Percentiles rank a stretch among this genome's conserved stretches.
These are phyloP conservation scores for Sakesphorus luctuosus DNA, from an alignment of 2,113 vertebrate genomes.

Conservation along the genomic window DNA sequence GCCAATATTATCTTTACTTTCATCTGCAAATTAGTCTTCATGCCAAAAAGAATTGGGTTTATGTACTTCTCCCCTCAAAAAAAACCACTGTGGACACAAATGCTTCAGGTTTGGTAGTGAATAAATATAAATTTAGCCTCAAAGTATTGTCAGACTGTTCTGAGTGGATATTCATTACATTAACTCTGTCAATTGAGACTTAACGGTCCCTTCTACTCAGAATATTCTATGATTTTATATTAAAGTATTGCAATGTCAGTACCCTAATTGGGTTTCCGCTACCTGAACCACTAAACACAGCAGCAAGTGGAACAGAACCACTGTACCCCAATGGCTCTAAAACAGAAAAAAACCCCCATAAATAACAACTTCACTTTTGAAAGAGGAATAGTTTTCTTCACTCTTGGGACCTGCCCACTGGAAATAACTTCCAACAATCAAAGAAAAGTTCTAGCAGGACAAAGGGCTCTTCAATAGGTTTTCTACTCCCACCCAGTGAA, in stretches of 20 bases:
- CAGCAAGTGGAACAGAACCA: neutral
- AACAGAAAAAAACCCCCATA: neutral
- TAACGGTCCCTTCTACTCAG: neutral
- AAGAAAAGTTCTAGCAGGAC: neutral
- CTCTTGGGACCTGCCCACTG: neutral
- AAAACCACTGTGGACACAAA: neutral
- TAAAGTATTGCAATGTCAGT: neutral
- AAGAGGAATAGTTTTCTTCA: neutral
- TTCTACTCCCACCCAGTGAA: rapidly evolving
- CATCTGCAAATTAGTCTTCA: neutral
- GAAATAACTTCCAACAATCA: rapidly evolving
- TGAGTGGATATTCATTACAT: neutral
- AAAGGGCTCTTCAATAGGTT: neutral
- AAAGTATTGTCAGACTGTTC: rapidly evolving
- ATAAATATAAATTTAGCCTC: neutral
- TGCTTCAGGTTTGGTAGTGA: neutral
- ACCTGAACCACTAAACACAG: neutral
- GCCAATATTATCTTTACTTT: neutral
- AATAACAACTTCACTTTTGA: rapidly evolving
- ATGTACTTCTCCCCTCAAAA: neutral
- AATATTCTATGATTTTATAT: neutral
- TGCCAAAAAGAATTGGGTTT: neutral
- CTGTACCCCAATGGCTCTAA: neutral
- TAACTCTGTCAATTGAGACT: neutral
- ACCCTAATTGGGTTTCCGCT: neutral